Percentiles rank a stretch among this genome's conserved stretches.
phyloP scores from a whole-genome alignment of 2,797 vertebrate genomes.

The Paedocypris micromegethes region DNA sequence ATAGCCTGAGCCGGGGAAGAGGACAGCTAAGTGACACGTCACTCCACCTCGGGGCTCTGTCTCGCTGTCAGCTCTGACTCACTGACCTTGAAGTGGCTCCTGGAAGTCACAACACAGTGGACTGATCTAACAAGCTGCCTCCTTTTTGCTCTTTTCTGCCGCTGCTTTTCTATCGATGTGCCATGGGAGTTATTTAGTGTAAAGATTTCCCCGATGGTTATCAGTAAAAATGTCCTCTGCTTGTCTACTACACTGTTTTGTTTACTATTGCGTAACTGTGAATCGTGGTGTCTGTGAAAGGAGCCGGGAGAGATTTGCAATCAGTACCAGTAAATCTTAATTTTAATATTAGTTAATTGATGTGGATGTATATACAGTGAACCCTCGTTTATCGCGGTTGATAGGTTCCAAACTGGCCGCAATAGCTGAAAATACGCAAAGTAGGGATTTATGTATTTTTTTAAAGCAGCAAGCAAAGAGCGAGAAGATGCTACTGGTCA shows the following conservation, averaged over 20 bases:
- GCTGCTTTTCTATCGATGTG: constrained; percentile 7
- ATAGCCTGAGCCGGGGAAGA: constrained; percentile 13
- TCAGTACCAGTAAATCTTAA: no score
- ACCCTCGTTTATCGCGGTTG: no score
- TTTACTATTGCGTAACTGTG: not conserved
- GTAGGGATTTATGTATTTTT: no score
- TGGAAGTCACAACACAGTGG: constrained; percentile 41
- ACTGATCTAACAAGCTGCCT: constrained; percentile 47
- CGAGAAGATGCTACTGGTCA: no score
- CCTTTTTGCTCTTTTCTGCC: constrained; percentile 33
- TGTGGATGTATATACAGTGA: no score
- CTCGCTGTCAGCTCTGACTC: constrained; percentile 48
- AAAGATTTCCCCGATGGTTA: constrained; percentile 18
- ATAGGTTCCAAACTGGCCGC: no score
- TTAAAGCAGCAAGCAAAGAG: no score
- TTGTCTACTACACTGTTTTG: constrained; percentile 5
- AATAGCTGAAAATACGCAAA: no score
- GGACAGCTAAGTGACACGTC: constrained; percentile 38
- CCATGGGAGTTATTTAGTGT: constrained; percentile 19
- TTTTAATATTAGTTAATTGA: no score
- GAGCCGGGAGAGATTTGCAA: no score
- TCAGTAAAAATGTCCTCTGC: not conserved
- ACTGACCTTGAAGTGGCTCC: constrained; percentile 50
- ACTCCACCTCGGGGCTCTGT: constrained; percentile 44
- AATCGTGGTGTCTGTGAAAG: no score